Percentiles rank a stretch among this genome's conserved stretches.
These are phyloP conservation scores for Mionectes macconnelli DNA, from an alignment of 2,113 vertebrate genomes.

Conservation along the genomic window DNA sequence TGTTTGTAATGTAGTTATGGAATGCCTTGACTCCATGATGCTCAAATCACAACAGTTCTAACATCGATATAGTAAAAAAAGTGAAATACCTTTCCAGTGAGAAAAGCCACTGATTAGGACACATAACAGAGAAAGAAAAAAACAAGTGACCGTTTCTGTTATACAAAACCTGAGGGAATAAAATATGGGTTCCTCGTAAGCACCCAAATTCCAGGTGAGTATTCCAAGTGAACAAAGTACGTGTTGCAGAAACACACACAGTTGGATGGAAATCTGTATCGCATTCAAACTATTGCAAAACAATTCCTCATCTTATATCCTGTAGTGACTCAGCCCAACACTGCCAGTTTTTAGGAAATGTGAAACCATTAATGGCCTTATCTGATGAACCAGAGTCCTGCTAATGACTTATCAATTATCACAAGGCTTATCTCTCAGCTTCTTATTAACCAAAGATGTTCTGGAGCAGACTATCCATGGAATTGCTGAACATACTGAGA, in stretches of 20 bases:
- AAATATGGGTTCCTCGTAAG: neutral
- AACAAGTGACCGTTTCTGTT: neutral
- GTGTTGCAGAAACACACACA: neutral
- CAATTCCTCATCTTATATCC: conserved; percentile 21
- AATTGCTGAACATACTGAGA: conserved; percentile 38
- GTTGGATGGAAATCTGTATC: neutral
- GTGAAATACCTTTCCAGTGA: neutral
- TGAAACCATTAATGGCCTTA: conserved; percentile 72
- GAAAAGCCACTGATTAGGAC: neutral
- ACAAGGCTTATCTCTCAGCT: conserved; percentile 70
- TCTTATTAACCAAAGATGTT: conserved; percentile 78
- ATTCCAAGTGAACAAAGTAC: neutral
- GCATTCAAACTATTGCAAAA: neutral
- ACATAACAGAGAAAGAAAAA: neutral
- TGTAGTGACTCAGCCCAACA: neutral
- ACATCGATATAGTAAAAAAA: neutral
- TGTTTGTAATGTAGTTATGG: neutral
- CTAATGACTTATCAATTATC: conserved; percentile 78
- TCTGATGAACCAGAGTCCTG: conserved; percentile 70
- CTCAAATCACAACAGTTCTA: neutral
- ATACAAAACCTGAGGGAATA: neutral
- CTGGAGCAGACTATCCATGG: neutral
- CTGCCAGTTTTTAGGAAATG: conserved; percentile 51
- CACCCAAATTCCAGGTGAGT: neutral
- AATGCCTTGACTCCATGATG: neutral